Conservation (phyloP, 2,797 vertebrate species). For the Pitangus sulphuratus region DNA sequence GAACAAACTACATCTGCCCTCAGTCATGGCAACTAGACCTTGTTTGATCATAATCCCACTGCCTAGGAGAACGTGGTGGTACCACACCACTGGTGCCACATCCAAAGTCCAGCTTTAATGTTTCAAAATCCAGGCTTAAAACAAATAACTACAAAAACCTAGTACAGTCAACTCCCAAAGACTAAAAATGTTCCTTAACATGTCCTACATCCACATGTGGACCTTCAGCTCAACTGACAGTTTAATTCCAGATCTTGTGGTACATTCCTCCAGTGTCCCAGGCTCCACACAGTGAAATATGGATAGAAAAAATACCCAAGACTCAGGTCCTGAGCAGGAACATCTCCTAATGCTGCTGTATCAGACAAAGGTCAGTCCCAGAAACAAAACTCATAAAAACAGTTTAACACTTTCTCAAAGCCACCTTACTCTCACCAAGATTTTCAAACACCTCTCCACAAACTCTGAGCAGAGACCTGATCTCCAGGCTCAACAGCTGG, state of each 20-base stretch:
- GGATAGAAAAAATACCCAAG: background rate
- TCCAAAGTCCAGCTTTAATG: background rate
- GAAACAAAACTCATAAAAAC: background rate
- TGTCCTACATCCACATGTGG: rapidly evolving
- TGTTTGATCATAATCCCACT: background rate
- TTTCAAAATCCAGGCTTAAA: background rate
- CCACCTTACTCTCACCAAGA: background rate
- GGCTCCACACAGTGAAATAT: rapidly evolving
- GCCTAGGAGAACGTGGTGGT: rapidly evolving
- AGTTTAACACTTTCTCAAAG: background rate
- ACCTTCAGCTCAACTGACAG: background rate
- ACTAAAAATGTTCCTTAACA: rapidly evolving
- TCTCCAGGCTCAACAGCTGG: background rate
- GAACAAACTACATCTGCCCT: background rate
- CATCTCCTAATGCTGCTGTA: background rate
- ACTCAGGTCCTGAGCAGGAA: background rate
- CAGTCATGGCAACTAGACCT: rapidly evolving
- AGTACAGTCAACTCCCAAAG: background rate
- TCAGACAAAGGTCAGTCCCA: background rate
- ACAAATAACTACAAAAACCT: background rate
- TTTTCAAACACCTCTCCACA: background rate
- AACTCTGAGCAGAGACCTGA: background rate
- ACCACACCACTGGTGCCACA: background rate
- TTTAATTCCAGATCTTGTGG: background rate
- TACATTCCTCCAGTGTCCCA: background rate